Percentiles rank a stretch among this genome's conserved stretches.
Conservation (phyloP, 2,797 vertebrate genomes). For the Manis pentadactyla region DNA sequence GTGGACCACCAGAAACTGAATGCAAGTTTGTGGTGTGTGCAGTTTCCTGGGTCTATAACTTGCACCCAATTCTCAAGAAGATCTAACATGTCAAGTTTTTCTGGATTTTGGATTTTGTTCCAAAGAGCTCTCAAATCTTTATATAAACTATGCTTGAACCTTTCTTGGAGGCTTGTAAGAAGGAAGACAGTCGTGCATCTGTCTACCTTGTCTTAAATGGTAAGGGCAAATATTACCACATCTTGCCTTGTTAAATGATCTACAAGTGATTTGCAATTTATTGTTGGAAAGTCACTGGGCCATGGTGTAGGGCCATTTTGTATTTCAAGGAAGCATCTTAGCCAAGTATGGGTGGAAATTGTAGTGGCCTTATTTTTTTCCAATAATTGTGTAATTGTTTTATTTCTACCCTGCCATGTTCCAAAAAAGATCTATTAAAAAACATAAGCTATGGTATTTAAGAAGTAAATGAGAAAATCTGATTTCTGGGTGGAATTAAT, state of each 20-base stretch:
- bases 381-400: background rate
- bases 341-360: background rate
- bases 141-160: background rate
- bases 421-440: slow-evolving; percentile 24
- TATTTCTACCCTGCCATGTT: background rate
- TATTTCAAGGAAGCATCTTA: slow-evolving; percentile 34
- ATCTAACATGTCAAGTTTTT: slow-evolving; percentile 16
- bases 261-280: slow-evolving; percentile 12
- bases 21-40: background rate
- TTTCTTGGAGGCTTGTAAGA: background rate
- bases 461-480: slow-evolving; percentile 20
- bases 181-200: background rate
- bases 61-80: slow-evolving; percentile 13
- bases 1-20: background rate
- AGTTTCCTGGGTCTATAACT: background rate
- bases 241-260: background rate
- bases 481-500: slow-evolving; percentile 22
- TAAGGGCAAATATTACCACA: background rate
- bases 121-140: background rate
- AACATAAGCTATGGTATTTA: background rate
- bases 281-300: slow-evolving; percentile 9
- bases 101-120: background rate
- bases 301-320: background rate
- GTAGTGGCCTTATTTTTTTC: background rate
- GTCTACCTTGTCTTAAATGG: background rate